Evolutionary conservation across 2,888 invertebrate genomes (phyloP).

Genomic region (Oscheius myriophilus): DNA sequence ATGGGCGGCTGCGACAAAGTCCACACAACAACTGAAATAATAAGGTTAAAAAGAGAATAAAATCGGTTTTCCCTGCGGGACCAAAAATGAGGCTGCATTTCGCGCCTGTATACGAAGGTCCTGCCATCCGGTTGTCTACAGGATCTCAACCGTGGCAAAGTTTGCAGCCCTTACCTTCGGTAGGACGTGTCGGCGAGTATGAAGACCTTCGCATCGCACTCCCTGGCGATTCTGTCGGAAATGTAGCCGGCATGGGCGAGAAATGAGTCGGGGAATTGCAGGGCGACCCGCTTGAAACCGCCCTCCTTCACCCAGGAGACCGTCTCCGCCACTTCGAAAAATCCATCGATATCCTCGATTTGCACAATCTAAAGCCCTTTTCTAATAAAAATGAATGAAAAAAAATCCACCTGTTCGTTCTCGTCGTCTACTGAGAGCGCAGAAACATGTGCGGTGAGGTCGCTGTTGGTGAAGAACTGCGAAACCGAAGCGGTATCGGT

Average conservation of each 20-base stretch:
- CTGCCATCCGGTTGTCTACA: background rate
- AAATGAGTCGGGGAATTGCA: constrained; percentile 65
- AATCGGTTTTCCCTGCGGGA: too few species aligned
- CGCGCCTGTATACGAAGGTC: too few species aligned
- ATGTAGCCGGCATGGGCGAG: constrained; percentile 42
- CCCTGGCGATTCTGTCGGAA: background rate
- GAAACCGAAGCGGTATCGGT: constrained; percentile 6
- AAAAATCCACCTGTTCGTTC: background rate
- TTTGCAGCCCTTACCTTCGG: constrained; percentile 61
- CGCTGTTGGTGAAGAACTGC: constrained; percentile 20
- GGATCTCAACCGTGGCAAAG: too few species aligned
- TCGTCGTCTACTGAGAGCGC: background rate
- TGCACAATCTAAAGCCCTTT: constrained; percentile 18
- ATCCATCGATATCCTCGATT: constrained; percentile 33
- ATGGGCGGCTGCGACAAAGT: constrained; percentile 89
- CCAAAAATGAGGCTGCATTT: too few species aligned
- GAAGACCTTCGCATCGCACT: constrained; percentile 48
- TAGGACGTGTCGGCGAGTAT: constrained; percentile 68
- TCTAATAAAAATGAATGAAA: background rate
- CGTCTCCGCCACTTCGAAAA: constrained; percentile 58
- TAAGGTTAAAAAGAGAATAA: background rate
- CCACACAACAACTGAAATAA: constrained; percentile 83
- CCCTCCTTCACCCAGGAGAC: constrained; percentile 56
- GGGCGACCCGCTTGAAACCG: constrained; percentile 53
- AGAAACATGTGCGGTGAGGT: constrained; percentile 2